These are phyloP conservation scores for Charina bottae DNA, from an alignment of 2,113 vertebrate species.

Conservation along the genomic window DNA sequence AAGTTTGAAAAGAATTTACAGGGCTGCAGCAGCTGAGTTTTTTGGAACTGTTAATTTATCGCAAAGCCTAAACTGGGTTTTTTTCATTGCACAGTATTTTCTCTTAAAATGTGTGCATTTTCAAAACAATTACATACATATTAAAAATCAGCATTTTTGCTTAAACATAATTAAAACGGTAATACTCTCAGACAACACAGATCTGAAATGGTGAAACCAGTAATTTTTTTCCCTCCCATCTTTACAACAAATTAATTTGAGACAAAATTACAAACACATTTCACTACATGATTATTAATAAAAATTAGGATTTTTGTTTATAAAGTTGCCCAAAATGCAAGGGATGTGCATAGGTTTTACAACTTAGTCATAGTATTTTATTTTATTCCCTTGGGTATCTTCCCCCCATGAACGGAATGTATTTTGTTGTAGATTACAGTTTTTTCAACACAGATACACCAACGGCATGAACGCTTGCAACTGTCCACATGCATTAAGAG, in stretches of 20 bases:
- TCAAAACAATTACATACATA: conserved; percentile 87
- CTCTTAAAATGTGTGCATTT: conserved; percentile 82
- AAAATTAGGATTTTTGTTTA: conserved; percentile 89
- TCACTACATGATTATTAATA: conserved; percentile 93
- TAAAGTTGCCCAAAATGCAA: conserved; percentile 94
- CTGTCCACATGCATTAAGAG: conserved; percentile 98
- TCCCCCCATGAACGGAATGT: conserved; percentile 92
- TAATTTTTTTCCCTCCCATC: conserved; percentile 78
- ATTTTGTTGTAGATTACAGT: conserved; percentile 86
- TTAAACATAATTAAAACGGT: conserved; percentile 86
- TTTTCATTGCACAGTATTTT: conserved; percentile 81
- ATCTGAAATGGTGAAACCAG: conserved; percentile 89
- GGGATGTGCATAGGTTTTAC: conserved; percentile 97
- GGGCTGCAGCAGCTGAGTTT: conserved; percentile 82
- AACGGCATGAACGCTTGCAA: conserved; percentile 92
- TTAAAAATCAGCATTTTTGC: conserved; percentile 86
- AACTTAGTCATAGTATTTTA: conserved; percentile 83
- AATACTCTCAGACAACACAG: conserved; percentile 91
- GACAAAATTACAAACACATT: conserved; percentile 95
- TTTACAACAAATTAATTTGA: conserved; percentile 91
- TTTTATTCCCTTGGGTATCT: conserved; percentile 83
- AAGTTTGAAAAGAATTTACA: conserved; percentile 91
- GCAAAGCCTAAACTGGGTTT: conserved; percentile 80
- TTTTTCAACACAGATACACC: conserved; percentile 90
- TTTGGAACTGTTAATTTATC: conserved; percentile 87